Base-by-base conservation (phyloP, 2,797 vertebrate species). In the Notolepis coatsorum region DNA sequence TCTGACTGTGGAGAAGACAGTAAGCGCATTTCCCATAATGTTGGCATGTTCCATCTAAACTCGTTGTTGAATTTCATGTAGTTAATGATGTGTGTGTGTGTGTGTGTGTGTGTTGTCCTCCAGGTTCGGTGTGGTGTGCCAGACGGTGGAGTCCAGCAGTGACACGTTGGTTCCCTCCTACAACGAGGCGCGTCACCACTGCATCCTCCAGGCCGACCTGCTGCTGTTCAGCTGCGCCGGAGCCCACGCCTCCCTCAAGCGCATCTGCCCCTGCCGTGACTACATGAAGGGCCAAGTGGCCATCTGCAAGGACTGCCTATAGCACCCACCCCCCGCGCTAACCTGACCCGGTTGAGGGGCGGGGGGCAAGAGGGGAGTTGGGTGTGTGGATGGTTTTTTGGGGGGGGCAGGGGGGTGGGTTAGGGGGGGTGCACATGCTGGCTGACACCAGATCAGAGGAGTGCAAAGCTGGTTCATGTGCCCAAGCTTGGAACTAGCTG, bases 201-300 rank as follows among this genome's bases (percentile, higher is more conserved):
- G 98, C 84, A 85, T 98, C 79, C 95, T 99, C 84, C 98, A 99
- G 88, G 92, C 94, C 0, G 98, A 99, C 90, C 94, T 99, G 72
- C 85, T 99, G 59, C 89, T 99, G 43, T 99, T 98, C 94, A 99
- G 98, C 93, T 99, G 98, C 20, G 97, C 98, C 0, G 97, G 98
- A 0, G 91, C 95, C 55, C 96, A 99, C 85, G 74, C 87, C 52
- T 88, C 89, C 25, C 92, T 96, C 79, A 90, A 73, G 51, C 94
- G 98, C 80, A 60, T 99, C 91, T 99, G 98, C 87, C 98, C 98
- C 57, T 99, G 98, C 88, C 94, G 97, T 66, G 96, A 99, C 94
- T 99, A 99, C 81, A 95, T 96, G 93, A 99, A 99, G 86, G 98
- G 98, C 82, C 98, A 99, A 90, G 98, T 98, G 84, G 98, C 98